Evolutionary conservation across 2,888 invertebrate genomes (phyloP), one percentile per base, ranked within the genome.

Genomic region (Nematopogon swammerdamellus): DNA sequence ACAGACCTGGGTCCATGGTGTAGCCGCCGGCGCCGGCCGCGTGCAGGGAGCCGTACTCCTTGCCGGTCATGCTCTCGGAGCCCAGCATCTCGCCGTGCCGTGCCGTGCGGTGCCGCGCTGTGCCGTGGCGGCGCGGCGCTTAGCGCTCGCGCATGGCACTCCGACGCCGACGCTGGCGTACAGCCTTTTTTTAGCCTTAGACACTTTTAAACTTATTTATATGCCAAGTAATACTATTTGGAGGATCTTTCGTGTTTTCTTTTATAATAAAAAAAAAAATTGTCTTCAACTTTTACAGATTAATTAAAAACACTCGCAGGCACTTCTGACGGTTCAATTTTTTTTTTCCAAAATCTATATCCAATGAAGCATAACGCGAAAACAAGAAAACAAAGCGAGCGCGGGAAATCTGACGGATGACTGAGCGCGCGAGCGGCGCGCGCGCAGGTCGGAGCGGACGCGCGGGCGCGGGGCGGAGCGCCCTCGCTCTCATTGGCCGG

Each of bases 11-110:
- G 2, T 76, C 76, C 75, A 76, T 74, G 43, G 74, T 62, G 62
- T 76, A 76, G 0, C 69, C 68, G 52, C 73, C 74, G 51, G 67
- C 67, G 47, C 74, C 75, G n/a, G n/a, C n/a, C 18, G 75, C 77
- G 54, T 76, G 77, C 68, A 77, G 70, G 65, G 76, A 75, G 54
- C 77, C 76, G 65, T 76, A 79, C 66, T 79, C 77, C 67, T 79
- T 79, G 58, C 77, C 76, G 61, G 76, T 76, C 77, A 79, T 79
- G 46, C 70, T 72, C 17, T n/a, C 43, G 55, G 72, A 75, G 63
- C 76, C 65, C 77, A 77, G 76, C 70, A 63, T 8, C n/a, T 14
- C 3, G 8, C 36, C 11, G 11, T 14, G 63, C 47, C 17, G 8
- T n/a, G n/a, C n/a, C n/a, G n/a, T n/a, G n/a, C n/a, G n/a, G n/a